A percentile compares a stretch with the other conserved stretches of the same genome.
phyloP scores from a whole-genome alignment of 2,113 vertebrate species.

The Enhydra lutris region DNA sequence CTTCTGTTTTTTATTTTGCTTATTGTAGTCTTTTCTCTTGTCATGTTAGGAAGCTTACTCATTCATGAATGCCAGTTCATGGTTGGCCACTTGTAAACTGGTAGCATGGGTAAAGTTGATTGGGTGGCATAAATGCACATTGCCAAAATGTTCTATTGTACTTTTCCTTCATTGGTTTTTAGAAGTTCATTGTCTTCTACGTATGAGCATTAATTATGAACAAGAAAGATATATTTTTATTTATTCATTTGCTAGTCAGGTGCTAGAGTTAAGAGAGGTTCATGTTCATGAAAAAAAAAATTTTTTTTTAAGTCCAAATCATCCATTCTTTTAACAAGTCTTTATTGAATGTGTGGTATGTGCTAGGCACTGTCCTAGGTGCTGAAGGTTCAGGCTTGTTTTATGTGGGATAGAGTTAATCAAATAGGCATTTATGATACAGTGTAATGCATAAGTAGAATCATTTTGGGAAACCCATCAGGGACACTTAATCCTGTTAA shows the following conservation, averaged over 20 bases:
- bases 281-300: neutral
- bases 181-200: neutral
- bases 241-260: neutral
- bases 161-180: neutral
- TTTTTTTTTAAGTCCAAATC: neutral
- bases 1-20: neutral
- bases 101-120: neutral
- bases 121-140: neutral
- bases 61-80: neutral
- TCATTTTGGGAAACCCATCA: neutral
- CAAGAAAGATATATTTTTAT: neutral
- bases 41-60: neutral
- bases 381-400: constrained; percentile 47
- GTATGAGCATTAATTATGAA: neutral
- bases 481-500: neutral
- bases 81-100: neutral
- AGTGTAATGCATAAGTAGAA: neutral
- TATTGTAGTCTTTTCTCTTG: neutral
- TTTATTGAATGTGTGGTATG: neutral
- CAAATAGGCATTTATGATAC: neutral
- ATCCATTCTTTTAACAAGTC: neutral
- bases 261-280: constrained; percentile 1
- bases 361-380: constrained; percentile 69
- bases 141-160: neutral
- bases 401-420: neutral